Evolutionary conservation across 2,113 vertebrate genomes (phyloP), one percentile per base, ranked within the genome.

Genomic region (Pimephales promelas): DNA sequence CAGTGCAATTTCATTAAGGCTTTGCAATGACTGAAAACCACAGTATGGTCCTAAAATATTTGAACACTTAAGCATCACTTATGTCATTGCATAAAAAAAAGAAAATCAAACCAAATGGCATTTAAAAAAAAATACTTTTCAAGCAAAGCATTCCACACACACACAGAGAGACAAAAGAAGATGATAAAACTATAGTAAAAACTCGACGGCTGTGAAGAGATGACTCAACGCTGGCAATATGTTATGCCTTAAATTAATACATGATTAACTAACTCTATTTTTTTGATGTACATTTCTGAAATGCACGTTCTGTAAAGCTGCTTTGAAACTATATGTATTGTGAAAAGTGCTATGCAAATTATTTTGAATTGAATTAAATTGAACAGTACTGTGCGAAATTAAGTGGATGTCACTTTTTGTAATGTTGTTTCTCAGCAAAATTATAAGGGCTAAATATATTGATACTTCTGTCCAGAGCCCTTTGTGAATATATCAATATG

Each of bases 401-500:
- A 31, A 31, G 11, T 18, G 28, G 3, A 18, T 7, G 28, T 0
- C 7, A 8, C 6, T 64, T 64, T 45, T 14, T 14, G 6, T 72
- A 72, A 72, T 24, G 10, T 8, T 72, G 11, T 34, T 43, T 45
- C 5, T 24, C 1, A 47, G 13, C 28, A 7, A 73, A 2, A 16
- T 73, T 49, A n/a, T 24, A 28, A 49, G 28, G 7, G 7, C 13
- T 43, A 40, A 40, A 71, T 43, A 34, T 24, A 20, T 68, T 0
- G 11, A 11, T 22, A 34, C 1, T 3, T 13, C 13, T 72, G 1
- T 31, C 24, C 24, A 28, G 4, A 31, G 1, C 9, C 20, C 5
- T 74, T 54, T 22, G 14, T 31, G 5, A 10, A 68, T 40, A 2
- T 34, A 20, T 75, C 24, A 70, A 45, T 84, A 76, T 87, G 31